These are phyloP conservation scores for Synergus umbraculus DNA, from an alignment of 2,888 invertebrate genomes.

Conservation along the genomic window DNA sequence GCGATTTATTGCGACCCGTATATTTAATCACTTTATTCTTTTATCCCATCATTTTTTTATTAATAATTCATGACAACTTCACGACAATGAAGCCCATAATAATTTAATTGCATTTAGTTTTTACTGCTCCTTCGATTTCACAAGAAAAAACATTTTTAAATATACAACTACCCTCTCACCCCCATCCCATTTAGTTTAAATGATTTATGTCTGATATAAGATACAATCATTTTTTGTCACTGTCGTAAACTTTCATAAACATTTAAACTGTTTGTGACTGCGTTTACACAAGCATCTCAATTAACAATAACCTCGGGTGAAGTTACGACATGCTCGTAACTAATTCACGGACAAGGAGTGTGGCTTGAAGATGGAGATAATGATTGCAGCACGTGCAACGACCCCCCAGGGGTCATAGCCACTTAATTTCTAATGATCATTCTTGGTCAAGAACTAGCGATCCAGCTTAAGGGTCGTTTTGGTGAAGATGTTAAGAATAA, in stretches of 20 bases:
- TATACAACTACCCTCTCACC: no score
- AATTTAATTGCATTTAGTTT: no score
- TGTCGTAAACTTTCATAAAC: neutral
- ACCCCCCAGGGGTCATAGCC: conserved; percentile 29
- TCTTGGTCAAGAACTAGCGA: conserved; percentile 20
- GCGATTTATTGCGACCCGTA: no score
- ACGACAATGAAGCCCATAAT: no score
- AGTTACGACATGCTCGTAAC: conserved; percentile 8
- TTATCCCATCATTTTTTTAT: no score
- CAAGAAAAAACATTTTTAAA: no score
- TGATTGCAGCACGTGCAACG: conserved; percentile 44
- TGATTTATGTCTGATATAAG: no score
- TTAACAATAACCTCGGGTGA: conserved; percentile 10
- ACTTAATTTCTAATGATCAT: conserved; percentile 42
- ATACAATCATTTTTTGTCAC: no score
- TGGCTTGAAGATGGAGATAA: conserved; percentile 35
- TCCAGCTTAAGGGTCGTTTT: conserved; percentile 20
- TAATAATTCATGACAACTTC: no score
- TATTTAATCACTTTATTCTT: no score
- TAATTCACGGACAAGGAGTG: neutral
- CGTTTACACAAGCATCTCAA: neutral
- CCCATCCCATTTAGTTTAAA: no score
- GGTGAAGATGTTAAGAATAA: neutral
- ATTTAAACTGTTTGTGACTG: neutral
- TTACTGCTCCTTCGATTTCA: no score